Evolutionary conservation across 2,797 vertebrate genomes (phyloP).

Genomic region (Smutsia temminckii): DNA sequence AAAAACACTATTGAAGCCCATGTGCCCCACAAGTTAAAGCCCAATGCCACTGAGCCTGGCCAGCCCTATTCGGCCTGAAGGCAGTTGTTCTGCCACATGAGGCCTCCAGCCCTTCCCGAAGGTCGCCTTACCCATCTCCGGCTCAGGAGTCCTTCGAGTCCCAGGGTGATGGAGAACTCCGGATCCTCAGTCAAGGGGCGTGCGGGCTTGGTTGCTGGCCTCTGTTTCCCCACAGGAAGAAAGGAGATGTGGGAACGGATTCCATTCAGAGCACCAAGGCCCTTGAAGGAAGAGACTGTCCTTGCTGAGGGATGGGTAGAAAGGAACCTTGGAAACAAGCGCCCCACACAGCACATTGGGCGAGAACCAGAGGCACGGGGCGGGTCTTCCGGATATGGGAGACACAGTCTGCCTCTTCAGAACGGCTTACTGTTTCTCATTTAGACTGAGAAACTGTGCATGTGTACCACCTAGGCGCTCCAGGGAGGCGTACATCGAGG

Average conservation of each 20-base stretch:
- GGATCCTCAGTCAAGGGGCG: too few relatives aligned
- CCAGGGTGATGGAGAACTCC: rapidly evolving
- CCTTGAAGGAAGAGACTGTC: background rate
- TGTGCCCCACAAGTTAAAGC: background rate
- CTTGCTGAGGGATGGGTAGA: background rate
- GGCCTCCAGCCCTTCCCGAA: too few relatives aligned
- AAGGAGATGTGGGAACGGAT: background rate
- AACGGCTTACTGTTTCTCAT: background rate
- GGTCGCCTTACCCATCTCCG: background rate
- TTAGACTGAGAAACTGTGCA: background rate
- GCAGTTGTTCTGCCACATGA: rapidly evolving
- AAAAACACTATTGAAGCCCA: background rate
- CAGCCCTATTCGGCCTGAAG: background rate
- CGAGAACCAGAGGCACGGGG: background rate
- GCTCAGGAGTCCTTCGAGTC: background rate
- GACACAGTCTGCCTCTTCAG: rapidly evolving
- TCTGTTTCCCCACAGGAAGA: background rate
- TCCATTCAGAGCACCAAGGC: background rate
- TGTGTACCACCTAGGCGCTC: rapidly evolving
- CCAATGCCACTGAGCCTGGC: background rate
- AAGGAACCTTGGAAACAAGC: background rate
- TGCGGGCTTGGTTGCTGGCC: rapidly evolving
- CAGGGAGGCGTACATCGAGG: background rate
- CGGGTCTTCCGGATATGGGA: background rate
- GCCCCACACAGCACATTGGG: background rate